Base-by-base conservation (phyloP, 2,888 invertebrate genomes). In the Troglohyphantes excavatus region DNA sequence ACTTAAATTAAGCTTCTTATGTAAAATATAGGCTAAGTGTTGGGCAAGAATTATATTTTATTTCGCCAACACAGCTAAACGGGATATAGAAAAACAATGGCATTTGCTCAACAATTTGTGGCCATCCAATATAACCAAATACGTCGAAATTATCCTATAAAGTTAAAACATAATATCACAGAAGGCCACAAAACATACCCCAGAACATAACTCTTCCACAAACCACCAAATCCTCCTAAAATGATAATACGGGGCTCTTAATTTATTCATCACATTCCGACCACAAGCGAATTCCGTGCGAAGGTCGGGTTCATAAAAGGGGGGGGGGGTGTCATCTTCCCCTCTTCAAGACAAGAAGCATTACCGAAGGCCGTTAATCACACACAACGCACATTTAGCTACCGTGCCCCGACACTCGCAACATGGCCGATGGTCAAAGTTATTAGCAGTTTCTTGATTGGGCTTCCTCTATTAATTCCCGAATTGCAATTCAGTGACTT, bases 361-460 rank as follows among this genome's bases (percentile, higher is more conserved):
- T 21, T 26, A 46, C 21, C 2, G 26, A 67, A 67, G 46, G 23
- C 65, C 29, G 83, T 87, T 88, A 82, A 88, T 88, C 76, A 76
- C 70, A 26, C 29, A n/a, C 33, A 19, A 82, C 75, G 81, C 76
- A 76, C 70, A 39, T 23, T 23, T 27, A 9, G 43, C 61, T 33
- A 67, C 26, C 26, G 73, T 23, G 59, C 27, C n/a, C 61, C 65
- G 87, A 87, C 79, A 87, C 67, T 81, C 73, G 73, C 3, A 9
- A 53, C 82, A 82, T 82, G 53, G 39, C 88, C 59, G 67, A 29
- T 75, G 68, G 82, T 75, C 75, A 13, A 76, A 82, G 82, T 88
- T 88, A 88, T 88, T 88, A 88, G 81, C 67, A 39, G 75, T 82
- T 82, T 82, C 88, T 88, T 88, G 88, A 82, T 88, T 82, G 88